A percentile compares a stretch with the other conserved stretches of the same genome.
Evolutionary conservation across 2,113 vertebrate species (phyloP).

Genomic region (Cebidichthys violaceus): DNA sequence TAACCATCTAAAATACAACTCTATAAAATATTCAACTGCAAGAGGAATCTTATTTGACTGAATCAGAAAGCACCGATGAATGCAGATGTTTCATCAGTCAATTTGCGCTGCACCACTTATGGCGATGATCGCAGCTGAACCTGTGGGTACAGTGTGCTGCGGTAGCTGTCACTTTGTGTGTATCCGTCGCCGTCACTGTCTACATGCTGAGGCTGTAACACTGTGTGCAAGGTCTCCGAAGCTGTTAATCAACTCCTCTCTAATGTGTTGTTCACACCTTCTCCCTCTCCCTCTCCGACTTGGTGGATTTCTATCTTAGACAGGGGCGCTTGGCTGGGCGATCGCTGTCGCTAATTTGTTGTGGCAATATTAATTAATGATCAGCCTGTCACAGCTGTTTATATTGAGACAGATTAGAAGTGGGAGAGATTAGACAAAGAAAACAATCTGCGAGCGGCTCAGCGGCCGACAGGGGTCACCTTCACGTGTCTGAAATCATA

Average conservation of each 20-base stretch:
- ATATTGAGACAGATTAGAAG: conserved; percentile 86
- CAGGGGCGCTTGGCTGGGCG: conserved; percentile 67
- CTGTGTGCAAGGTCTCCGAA: conserved; percentile 64
- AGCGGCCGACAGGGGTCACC: conserved; percentile 85
- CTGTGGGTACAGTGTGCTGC: conserved; percentile 38
- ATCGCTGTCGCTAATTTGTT: conserved; percentile 86
- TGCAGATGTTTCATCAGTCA: conserved; percentile 56
- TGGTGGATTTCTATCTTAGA: conserved; percentile 76
- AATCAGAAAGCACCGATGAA: conserved; percentile 16
- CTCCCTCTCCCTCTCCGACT: conserved; percentile 47
- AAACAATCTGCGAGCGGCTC: conserved; percentile 83
- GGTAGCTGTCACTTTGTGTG: conserved; percentile 57
- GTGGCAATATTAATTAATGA: conserved; percentile 90
- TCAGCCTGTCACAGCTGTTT: conserved; percentile 84
- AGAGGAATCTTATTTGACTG: neutral
- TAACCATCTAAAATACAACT: neutral
- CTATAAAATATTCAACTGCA: neutral
- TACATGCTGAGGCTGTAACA: conserved; percentile 63
- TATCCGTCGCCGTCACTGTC: conserved; percentile 50
- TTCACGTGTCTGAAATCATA: conserved; percentile 84
- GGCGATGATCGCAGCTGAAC: conserved; percentile 54
- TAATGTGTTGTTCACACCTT: conserved; percentile 81
- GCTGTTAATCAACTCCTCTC: conserved; percentile 76
- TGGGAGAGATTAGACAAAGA: conserved; percentile 85
- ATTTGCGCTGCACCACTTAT: conserved; percentile 44